Evolutionary conservation across 1,140 invertebrate species (phyloP).

Genomic region (Stegodyphus mimosarum): DNA sequence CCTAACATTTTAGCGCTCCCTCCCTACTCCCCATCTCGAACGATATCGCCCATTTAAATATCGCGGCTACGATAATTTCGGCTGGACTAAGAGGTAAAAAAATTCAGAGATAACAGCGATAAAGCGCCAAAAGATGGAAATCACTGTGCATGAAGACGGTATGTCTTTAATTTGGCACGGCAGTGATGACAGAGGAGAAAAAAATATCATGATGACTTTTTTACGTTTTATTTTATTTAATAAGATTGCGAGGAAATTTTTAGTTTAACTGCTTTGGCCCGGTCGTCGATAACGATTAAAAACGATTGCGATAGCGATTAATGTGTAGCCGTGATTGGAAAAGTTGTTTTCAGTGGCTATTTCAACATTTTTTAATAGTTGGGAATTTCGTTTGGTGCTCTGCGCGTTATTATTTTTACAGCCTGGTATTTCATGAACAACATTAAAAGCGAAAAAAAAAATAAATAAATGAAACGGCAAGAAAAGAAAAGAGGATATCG

Average conservation of each 20-base stretch:
- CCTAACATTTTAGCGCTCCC: constrained; percentile 49
- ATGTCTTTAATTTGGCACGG: constrained; percentile 51
- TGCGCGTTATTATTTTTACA: background rate
- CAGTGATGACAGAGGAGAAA: background rate
- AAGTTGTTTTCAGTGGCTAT: constrained; percentile 51
- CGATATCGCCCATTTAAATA: constrained; percentile 59
- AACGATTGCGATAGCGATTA: constrained; percentile 58
- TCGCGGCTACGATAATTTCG: constrained; percentile 43
- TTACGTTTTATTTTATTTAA: constrained; percentile 57
- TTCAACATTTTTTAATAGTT: constrained; percentile 34
- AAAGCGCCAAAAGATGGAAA: constrained; percentile 51
- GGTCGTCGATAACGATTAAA: constrained; percentile 60
- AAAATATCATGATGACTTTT: constrained; percentile 40
- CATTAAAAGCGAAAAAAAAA: too few species aligned
- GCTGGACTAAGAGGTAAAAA: constrained; percentile 11
- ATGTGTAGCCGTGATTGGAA: constrained; percentile 50
- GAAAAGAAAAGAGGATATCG: background rate
- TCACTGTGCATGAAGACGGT: constrained; percentile 27
- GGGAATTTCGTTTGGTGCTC: background rate
- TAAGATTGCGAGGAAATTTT: constrained; percentile 60
- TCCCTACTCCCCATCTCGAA: constrained; percentile 9
- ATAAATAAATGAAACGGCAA: too few species aligned
- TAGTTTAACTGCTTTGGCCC: constrained; percentile 60
- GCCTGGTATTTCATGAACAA: background rate
- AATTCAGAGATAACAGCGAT: constrained; percentile 25